Evolutionary conservation across 1,140 invertebrate species (phyloP), one percentile per base, ranked within the genome.

Genomic region (Drosophila baimaii): DNA sequence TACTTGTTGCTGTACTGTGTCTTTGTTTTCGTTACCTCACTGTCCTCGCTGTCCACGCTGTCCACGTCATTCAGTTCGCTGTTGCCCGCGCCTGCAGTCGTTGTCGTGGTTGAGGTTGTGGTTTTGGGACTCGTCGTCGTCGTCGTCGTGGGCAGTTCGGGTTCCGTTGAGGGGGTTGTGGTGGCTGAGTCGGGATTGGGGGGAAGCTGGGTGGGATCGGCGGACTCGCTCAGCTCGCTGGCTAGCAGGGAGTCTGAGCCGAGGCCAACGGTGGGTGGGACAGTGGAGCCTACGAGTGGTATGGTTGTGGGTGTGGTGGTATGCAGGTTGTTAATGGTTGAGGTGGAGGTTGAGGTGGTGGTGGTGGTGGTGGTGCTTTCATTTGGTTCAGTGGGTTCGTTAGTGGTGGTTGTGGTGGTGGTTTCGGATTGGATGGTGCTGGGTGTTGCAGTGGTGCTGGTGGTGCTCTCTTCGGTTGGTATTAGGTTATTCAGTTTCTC

Each of bases 371-470:
- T 90, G n/a, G 92, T 89, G 69, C 85, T 90, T 54, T 90, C 90
- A 62, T 83, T 89, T 90, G 90, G 88, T 90, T 91, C 90, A 79
- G 90, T 82, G 74, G 79, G 72, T 89, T 80, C 75, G 76, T 90
- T 91, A 85, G 66, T 72, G 51, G 65, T 73, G 58, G 79, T 35
- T 35, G 51, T 79, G 41, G 64, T 71, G 66, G 77, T 76, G 46
- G 52, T 77, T 64, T 69, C 65, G 65, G 62, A 25, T 21, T 74
- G 54, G 37, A 44, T 57, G 64, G 70, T 77, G 79, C 63, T 75
- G 74, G 57, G 52, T 88, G 72, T 59, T 68, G 69, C 27, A 72
- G 68, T 51, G 52, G 70, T 58, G 63, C 64, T 21, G 68, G 64
- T 54, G 56, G 17, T 71, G 51, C 68, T 58, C 33, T 72, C 69